Conservation (phyloP, 2,113 vertebrate species). For the Athene cunicularia region DNA sequence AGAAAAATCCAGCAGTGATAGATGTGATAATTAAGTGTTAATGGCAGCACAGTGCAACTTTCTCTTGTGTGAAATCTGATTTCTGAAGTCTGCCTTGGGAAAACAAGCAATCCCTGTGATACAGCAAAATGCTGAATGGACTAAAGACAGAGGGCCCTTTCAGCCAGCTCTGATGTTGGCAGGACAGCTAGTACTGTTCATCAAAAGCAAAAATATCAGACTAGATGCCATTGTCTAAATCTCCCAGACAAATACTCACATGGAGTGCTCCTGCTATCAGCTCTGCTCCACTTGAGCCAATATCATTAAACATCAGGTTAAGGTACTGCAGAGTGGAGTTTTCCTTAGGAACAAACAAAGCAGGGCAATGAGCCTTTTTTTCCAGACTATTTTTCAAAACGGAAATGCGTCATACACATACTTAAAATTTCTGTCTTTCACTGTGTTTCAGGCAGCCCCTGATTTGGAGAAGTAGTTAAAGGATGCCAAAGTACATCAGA, state of each 20-base stretch:
- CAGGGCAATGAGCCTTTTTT: neutral
- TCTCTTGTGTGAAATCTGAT: slow-evolving; percentile 15
- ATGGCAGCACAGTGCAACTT: neutral
- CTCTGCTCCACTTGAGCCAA: slow-evolving; percentile 81
- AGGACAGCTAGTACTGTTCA: neutral
- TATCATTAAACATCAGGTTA: slow-evolving; percentile 89
- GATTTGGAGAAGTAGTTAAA: neutral
- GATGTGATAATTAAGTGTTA: neutral
- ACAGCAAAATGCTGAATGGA: neutral
- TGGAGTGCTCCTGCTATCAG: slow-evolving; percentile 81
- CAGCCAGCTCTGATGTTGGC: slow-evolving; percentile 17
- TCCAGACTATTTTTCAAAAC: neutral
- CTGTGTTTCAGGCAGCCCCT: neutral
- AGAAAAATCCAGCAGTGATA: neutral
- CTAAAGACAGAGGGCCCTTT: slow-evolving; percentile 33
- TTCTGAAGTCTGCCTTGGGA: slow-evolving; percentile 20
- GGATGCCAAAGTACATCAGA: neutral
- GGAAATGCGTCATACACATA: accelerated
- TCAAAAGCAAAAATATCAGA: neutral
- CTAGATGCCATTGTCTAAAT: neutral
- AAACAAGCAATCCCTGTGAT: slow-evolving; percentile 1
- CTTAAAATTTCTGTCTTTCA: neutral
- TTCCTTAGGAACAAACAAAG: slow-evolving; percentile 66
- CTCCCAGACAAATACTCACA: slow-evolving; percentile 71
- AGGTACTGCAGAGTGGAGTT: slow-evolving; percentile 74